Conservation (phyloP, 2,888 invertebrate genomes). For the Polyploca ridens region DNA sequence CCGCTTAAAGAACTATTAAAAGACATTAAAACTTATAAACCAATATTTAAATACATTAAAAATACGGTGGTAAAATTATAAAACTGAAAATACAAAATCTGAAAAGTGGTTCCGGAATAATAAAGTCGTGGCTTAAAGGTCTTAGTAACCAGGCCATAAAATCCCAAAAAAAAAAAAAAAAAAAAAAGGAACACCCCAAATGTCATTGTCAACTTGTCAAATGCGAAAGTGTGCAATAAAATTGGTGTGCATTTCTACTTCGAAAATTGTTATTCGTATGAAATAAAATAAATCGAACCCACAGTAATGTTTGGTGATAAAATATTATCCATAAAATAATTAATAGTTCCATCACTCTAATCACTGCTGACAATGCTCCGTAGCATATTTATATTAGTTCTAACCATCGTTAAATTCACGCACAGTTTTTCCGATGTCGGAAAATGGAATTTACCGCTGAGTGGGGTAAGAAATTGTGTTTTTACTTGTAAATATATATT, state of each 20-base stretch:
- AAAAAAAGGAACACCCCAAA: no score
- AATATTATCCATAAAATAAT: conserved; percentile 36
- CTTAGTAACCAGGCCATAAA: no score
- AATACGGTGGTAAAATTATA: no score
- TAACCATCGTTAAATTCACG: conserved; percentile 58
- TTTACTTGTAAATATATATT: not conserved
- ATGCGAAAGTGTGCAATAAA: not conserved
- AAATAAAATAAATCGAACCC: conserved; percentile 24
- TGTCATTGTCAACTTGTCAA: no score
- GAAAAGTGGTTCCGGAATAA: no score
- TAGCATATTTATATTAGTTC: conserved; percentile 56
- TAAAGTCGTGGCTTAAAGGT: no score
- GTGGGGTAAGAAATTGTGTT: conserved; percentile 68
- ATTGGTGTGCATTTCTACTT: not conserved
- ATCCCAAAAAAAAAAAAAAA: no score
- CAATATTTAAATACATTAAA: no score
- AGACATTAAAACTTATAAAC: no score
- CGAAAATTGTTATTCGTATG: conserved; percentile 30
- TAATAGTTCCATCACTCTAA: conserved; percentile 4
- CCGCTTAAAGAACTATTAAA: no score
- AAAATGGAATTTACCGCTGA: conserved; percentile 87
- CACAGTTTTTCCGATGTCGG: conserved; percentile 86
- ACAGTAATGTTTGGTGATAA: conserved; percentile 44
- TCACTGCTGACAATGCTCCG: conserved; percentile 56
- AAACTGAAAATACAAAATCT: no score